A percentile compares a stretch with the other conserved stretches of the same genome.
phyloP scores from a whole-genome alignment of 2,888 invertebrate genomes.

The Trypoxylon attenuatum region DNA sequence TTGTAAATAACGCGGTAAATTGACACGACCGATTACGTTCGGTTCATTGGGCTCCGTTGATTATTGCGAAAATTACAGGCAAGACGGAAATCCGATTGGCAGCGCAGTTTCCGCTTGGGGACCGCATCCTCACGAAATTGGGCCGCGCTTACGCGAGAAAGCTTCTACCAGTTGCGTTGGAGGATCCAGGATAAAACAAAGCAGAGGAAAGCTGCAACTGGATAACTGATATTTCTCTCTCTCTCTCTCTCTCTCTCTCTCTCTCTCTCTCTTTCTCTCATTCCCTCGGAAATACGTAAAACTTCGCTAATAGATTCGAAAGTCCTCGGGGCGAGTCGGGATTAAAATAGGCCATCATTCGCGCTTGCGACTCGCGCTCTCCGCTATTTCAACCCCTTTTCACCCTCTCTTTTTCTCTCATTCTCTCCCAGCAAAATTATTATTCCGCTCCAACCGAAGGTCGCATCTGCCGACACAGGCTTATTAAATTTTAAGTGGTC shows the following conservation, averaged over 20 bases:
- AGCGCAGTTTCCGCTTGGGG: neutral
- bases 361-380: slow-evolving; percentile 2
- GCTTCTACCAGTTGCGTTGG: slow-evolving; percentile 1
- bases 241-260: neutral
- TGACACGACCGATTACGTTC: no score
- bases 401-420: no score
- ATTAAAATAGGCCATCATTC: slow-evolving; percentile 1
- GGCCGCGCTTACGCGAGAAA: neutral
- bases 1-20: no score
- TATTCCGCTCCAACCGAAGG: slow-evolving; percentile 18
- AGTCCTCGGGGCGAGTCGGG: neutral
- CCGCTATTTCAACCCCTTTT: neutral
- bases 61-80: slow-evolving; percentile 5
- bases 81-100: slow-evolving; percentile 1
- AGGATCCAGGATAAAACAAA: neutral
- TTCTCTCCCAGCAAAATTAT: slow-evolving; percentile 23
- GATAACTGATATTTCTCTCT: no score
- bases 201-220: no score
- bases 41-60: no score
- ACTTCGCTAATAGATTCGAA: slow-evolving; percentile 16
- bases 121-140: neutral
- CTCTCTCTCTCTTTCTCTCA: neutral
- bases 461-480: slow-evolving; percentile 22
- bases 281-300: slow-evolving; percentile 6
- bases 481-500: slow-evolving; percentile 49